Percentiles rank a stretch among this genome's conserved stretches.
These are phyloP conservation scores for Hemicrepidius hirtus DNA, from an alignment of 2,888 invertebrate genomes.

Conservation along the genomic window DNA sequence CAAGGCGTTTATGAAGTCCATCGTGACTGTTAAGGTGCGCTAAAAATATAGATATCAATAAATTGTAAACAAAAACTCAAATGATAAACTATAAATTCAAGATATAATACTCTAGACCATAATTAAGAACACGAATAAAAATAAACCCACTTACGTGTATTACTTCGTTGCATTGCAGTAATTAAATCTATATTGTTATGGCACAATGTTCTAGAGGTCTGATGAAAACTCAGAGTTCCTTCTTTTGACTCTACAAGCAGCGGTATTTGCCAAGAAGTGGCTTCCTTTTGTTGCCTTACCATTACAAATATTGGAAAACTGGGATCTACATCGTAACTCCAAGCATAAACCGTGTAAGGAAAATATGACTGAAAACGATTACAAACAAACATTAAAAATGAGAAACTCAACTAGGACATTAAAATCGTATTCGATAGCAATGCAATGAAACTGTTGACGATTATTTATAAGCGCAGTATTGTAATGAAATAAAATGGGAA, in stretches of 20 bases:
- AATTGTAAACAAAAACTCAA: no score
- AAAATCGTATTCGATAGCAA: no score
- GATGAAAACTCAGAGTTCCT: constrained; percentile 71
- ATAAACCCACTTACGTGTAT: constrained; percentile 7
- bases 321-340: constrained; percentile 19
- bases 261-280: constrained; percentile 61
- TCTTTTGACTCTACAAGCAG: constrained; percentile 50
- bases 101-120: no score
- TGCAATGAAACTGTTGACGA: no score
- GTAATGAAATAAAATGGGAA: no score
- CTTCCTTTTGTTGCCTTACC: constrained; percentile 80
- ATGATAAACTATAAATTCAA: no score
- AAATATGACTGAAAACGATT: constrained; percentile 30
- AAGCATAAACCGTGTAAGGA: constrained; percentile 31
- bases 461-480: no score
- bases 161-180: neutral
- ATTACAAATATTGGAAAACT: constrained; percentile 72
- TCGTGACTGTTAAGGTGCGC: neutral
- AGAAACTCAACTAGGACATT: no score
- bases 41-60: neutral
- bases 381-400: neutral
- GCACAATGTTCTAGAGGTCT: constrained; percentile 77
- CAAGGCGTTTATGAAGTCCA: constrained; percentile 10
- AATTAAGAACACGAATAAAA: no score
- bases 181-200: constrained; percentile 74